A percentile compares a stretch with the other conserved stretches of the same genome.
Evolutionary conservation across 2,888 invertebrate genomes (phyloP).

Genomic region (Iphiclides podalirius): DNA sequence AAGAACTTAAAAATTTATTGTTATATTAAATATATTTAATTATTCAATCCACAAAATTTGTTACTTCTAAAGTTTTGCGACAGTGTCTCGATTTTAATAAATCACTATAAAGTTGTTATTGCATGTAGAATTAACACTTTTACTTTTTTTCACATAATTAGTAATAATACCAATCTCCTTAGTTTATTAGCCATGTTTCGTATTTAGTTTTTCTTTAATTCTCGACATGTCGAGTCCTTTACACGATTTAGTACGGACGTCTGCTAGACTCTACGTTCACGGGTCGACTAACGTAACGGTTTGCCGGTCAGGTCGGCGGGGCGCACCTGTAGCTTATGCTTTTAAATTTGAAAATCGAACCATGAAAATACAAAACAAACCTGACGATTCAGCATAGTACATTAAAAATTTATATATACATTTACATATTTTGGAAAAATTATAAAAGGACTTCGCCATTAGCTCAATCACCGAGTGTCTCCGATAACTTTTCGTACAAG

Average conservation of each 20-base stretch:
- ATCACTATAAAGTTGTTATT: constrained; percentile 5
- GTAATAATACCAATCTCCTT: neutral
- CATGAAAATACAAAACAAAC: constrained; percentile 7
- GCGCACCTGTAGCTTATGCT: constrained; percentile 28
- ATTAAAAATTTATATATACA: too few relatives aligned
- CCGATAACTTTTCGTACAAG: too few relatives aligned
- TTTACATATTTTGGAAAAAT: too few relatives aligned
- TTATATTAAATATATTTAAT: neutral
- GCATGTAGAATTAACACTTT: neutral
- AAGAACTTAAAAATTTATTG: neutral
- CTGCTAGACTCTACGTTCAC: constrained; percentile 13
- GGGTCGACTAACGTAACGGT: constrained; percentile 24
- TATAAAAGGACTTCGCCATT: too few relatives aligned
- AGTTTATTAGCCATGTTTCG: constrained; percentile 8
- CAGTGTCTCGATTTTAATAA: constrained; percentile 3
- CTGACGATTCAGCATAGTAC: too few relatives aligned
- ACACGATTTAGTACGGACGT: constrained; percentile 7
- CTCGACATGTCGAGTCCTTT: constrained; percentile 12
- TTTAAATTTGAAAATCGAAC: constrained; percentile 26
- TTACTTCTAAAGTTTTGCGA: constrained; percentile 4
- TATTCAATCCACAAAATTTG: neutral
- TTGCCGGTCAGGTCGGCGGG: constrained; percentile 24
- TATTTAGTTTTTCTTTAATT: constrained; percentile 7
- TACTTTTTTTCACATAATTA: constrained; percentile 7
- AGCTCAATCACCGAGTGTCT: too few relatives aligned